Evolutionary conservation across 1,140 invertebrate species (phyloP).

Genomic region (Pentalonia nigronervosa): DNA sequence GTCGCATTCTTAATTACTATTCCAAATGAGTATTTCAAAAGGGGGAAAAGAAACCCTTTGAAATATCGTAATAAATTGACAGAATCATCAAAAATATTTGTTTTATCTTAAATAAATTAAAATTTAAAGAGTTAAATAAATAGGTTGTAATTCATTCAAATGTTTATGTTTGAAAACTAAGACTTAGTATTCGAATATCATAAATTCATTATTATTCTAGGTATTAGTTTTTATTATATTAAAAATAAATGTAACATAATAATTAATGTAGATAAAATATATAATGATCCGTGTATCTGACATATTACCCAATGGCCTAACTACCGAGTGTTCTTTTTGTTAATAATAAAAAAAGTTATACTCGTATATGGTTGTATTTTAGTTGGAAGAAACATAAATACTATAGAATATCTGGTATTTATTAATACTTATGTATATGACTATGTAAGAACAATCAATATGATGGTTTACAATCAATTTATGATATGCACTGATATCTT

Average conservation of each 20-base stretch:
- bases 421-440: neutral
- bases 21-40: constrained; percentile 21
- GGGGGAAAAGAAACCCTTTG: neutral
- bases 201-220: neutral
- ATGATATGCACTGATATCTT: neutral
- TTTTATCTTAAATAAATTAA: neutral
- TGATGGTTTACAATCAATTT: neutral
- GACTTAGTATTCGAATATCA: neutral
- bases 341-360: neutral
- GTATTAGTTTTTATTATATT: neutral
- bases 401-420: neutral
- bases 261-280: neutral
- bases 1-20: constrained; percentile 17
- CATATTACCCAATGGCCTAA: neutral
- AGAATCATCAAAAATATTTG: neutral
- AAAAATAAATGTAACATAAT: neutral
- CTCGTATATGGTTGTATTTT: too few relatives aligned
- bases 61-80: neutral
- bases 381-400: neutral
- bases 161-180: neutral
- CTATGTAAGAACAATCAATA: neutral
- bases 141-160: neutral
- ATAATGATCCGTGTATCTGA: neutral
- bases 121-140: neutral
- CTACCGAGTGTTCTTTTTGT: neutral